A percentile compares a stretch with the other conserved stretches of the same genome.
phyloP scores from a whole-genome alignment of 2,888 invertebrate species.

The Hanleya hanleyi region DNA sequence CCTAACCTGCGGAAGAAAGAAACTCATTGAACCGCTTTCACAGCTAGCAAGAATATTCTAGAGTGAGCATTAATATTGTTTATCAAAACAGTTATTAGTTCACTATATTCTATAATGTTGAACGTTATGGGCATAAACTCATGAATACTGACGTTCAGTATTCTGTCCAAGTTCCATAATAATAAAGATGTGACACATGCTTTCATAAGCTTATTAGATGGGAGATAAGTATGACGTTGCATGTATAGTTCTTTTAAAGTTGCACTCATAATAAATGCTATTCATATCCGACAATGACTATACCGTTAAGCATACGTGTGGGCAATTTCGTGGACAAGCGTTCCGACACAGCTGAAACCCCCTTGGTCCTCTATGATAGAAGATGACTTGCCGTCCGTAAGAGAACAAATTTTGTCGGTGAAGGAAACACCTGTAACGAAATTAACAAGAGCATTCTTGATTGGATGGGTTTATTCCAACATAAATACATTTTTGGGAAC shows the following conservation, averaged over 20 bases:
- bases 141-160: too few relatives aligned
- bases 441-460: too few relatives aligned
- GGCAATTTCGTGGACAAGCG: constrained; percentile 37
- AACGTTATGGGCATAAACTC: too few relatives aligned
- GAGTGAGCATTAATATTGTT: neutral
- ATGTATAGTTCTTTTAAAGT: too few relatives aligned
- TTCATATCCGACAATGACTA: too few relatives aligned
- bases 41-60: neutral
- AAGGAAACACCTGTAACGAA: constrained; percentile 30
- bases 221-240: neutral
- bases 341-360: constrained; percentile 34
- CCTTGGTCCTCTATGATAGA: constrained; percentile 40
- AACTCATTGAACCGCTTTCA: neutral
- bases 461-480: too few relatives aligned
- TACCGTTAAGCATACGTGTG: constrained; percentile 37
- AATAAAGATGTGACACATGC: too few relatives aligned
- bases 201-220: neutral
- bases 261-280: too few relatives aligned
- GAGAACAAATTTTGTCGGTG: constrained; percentile 34
- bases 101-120: too few relatives aligned
- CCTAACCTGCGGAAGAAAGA: constrained; percentile 40
- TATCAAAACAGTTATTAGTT: too few relatives aligned
- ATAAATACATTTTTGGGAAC: too few relatives aligned
- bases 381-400: constrained; percentile 34
- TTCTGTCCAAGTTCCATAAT: too few relatives aligned